A percentile compares a stretch with the other conserved stretches of the same genome.
Evolutionary conservation across 1,140 invertebrate species (phyloP).

Genomic region (Ephestia elutella): DNA sequence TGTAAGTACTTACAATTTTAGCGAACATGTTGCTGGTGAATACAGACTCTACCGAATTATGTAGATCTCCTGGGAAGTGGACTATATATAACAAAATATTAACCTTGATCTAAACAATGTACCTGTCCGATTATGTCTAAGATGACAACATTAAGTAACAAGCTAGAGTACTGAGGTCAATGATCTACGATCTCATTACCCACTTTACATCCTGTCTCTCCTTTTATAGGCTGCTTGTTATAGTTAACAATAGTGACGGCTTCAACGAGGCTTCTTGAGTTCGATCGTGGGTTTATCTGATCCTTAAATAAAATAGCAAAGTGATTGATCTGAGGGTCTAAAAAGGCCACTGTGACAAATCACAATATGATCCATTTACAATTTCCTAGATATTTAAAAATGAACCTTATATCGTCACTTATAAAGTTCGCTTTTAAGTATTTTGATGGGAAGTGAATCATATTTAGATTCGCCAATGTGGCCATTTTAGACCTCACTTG

Average conservation of each 20-base stretch:
- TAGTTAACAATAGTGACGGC: neutral
- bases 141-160: conserved; percentile 22
- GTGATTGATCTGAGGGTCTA: no score
- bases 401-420: no score
- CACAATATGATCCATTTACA: no score
- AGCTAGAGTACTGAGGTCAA: conserved; percentile 22
- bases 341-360: no score
- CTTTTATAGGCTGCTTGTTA: conserved; percentile 16
- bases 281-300: neutral
- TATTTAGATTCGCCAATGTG: no score
- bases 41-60: conserved; percentile 25
- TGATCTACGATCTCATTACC: conserved; percentile 25
- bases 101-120: conserved; percentile 41
- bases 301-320: no score
- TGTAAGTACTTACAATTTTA: conserved; percentile 14
- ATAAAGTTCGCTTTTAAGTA: no score
- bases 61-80: conserved; percentile 9
- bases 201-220: conserved; percentile 24
- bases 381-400: no score
- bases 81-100: conserved; percentile 34
- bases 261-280: neutral
- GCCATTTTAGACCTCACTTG: no score
- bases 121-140: conserved; percentile 25
- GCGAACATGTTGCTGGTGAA: conserved; percentile 36
- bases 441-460: no score